phyloP scores from a whole-genome alignment of 2,888 invertebrate species.

The Drosophila hamatofila region DNA sequence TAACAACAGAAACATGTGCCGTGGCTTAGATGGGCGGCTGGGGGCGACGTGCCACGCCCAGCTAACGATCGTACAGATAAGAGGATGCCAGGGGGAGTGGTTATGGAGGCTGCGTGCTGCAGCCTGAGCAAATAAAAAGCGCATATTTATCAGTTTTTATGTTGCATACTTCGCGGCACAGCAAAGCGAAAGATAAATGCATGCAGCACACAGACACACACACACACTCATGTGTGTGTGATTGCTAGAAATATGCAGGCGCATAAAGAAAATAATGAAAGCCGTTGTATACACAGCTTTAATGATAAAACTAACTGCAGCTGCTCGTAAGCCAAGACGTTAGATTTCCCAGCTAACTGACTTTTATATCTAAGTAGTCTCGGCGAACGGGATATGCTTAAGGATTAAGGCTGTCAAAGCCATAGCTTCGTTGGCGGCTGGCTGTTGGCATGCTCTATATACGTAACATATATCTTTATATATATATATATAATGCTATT shows the following conservation, averaged over 20 bases:
- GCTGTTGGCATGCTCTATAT: background rate
- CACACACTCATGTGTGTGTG: conserved; percentile 1
- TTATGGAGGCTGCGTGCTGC: conserved; percentile 23
- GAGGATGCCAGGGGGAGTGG: background rate
- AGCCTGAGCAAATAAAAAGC: conserved; percentile 53
- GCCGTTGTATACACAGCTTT: conserved; percentile 44
- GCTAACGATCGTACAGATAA: conserved; percentile 29
- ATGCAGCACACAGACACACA: background rate
- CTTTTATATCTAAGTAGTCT: conserved; percentile 23
- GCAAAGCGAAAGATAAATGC: conserved; percentile 41
- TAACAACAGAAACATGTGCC: conserved; percentile 58
- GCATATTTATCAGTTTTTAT: conserved; percentile 68
- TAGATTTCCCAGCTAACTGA: conserved; percentile 17
- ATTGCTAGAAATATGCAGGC: conserved; percentile 15
- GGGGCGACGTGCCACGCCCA: conserved; percentile 44
- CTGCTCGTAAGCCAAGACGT: conserved; percentile 31
- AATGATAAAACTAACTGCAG: conserved; percentile 56
- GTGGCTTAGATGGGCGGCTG: conserved; percentile 21
- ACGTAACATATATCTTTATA: too few relatives aligned
- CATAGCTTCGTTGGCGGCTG: background rate
- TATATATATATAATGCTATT: background rate
- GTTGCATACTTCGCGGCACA: conserved; percentile 66
- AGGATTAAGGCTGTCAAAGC: background rate
- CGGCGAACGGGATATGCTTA: conserved; percentile 1
- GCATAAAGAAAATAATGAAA: conserved; percentile 51